Evolutionary conservation across 2,888 invertebrate species (phyloP).

Genomic region (Marronus borbonicus): DNA sequence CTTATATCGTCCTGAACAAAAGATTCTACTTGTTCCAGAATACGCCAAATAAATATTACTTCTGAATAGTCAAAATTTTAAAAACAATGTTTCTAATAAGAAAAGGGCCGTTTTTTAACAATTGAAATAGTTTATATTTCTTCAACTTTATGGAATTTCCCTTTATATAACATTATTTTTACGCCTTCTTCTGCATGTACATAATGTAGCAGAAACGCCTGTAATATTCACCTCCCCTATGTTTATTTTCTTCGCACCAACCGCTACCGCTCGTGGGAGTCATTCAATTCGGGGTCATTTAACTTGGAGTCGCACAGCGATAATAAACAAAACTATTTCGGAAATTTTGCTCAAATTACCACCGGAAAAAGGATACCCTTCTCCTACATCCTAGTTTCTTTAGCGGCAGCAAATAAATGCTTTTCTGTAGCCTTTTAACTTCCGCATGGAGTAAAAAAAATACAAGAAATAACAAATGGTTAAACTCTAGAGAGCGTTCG

Average conservation of each 20-base stretch:
- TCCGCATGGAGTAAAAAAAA: not conserved
- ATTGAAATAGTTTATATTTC: too few relatives aligned
- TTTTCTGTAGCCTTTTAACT: not conserved
- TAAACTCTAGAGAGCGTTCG: not conserved
- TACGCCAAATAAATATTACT: too few relatives aligned
- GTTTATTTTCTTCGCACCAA: not conserved
- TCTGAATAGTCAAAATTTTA: too few relatives aligned
- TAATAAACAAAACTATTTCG: conserved; percentile 29
- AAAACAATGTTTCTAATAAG: too few relatives aligned
- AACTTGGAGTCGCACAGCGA: conserved; percentile 9
- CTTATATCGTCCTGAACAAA: too few relatives aligned
- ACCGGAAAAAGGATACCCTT: not conserved
- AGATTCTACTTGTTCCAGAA: too few relatives aligned
- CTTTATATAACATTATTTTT: too few relatives aligned
- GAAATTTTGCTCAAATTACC: conserved; percentile 10
- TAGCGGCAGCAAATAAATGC: not conserved
- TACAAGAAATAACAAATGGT: not conserved
- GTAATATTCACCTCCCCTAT: too few relatives aligned
- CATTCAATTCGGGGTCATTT: conserved; percentile 30
- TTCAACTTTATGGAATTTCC: too few relatives aligned
- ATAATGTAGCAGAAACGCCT: too few relatives aligned
- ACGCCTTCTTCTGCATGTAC: too few relatives aligned
- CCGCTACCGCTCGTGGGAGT: conserved; percentile 17
- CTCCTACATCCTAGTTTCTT: not conserved
- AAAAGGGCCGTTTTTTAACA: too few relatives aligned